Percentiles rank a stretch among this genome's conserved stretches.
Evolutionary conservation across 53 echinoderm and acorn worm genomes (phyloP).

Genomic region (Actinopyga echinites): DNA sequence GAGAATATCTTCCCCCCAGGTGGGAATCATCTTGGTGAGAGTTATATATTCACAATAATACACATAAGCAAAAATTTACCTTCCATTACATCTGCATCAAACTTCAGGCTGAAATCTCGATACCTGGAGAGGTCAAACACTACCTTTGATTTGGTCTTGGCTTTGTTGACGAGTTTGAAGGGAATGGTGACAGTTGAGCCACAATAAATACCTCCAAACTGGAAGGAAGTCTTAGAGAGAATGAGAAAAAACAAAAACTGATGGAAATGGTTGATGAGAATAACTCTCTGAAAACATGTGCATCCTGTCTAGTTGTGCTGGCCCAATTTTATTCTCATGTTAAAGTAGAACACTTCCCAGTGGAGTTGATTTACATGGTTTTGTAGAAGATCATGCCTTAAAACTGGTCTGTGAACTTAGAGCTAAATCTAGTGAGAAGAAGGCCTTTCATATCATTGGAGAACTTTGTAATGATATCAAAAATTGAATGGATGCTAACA

Average conservation of each 20-base stretch:
- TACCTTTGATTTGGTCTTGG: slow-evolving; percentile 85
- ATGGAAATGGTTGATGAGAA: too few species aligned
- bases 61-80: too few species aligned
- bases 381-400: background rate
- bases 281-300: too few species aligned
- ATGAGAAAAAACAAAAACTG: background rate
- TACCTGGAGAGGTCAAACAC: slow-evolving; percentile 95
- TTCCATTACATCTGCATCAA: slow-evolving; percentile 98
- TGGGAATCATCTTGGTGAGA: background rate
- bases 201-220: slow-evolving; percentile 95
- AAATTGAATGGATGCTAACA: too few species aligned
- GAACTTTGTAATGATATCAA: background rate
- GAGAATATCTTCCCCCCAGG: background rate
- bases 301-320: too few species aligned
- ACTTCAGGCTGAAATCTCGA: slow-evolving; percentile 87
- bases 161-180: slow-evolving; percentile 87
- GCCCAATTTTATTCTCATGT: too few species aligned
- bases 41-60: background rate
- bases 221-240: slow-evolving; percentile 78
- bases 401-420: background rate
- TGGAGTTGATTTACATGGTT: background rate
- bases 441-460: background rate
- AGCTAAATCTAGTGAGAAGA: background rate
- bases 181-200: slow-evolving; percentile 82
- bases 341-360: too few species aligned